These are phyloP conservation scores for Odontothrips loti DNA, from an alignment of 2,888 invertebrate genomes.

Conservation along the genomic window DNA sequence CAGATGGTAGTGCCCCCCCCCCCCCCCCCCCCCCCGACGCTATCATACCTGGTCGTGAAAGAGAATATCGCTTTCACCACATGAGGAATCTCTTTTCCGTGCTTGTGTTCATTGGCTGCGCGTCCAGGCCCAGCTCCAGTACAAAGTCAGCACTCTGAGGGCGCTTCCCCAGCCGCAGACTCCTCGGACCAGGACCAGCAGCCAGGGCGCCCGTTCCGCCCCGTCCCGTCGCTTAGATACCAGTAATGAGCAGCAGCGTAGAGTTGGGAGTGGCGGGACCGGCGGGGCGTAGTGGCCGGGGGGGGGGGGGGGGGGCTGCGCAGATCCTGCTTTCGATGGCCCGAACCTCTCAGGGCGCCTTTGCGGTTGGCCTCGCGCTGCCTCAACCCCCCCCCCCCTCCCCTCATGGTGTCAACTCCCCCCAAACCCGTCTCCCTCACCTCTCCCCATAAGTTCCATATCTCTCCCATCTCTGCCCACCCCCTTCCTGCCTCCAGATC, in stretches of 20 bases:
- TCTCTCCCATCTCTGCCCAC: background rate
- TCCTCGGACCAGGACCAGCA: too few species aligned
- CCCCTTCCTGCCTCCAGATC: background rate
- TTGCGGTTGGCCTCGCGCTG: background rate
- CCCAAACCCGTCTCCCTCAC: background rate
- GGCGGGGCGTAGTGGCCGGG: too few species aligned
- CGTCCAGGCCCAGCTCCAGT: too few species aligned
- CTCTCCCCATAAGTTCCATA: background rate
- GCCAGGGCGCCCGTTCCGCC: background rate
- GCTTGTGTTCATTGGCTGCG: too few species aligned
- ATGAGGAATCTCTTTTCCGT: too few species aligned
- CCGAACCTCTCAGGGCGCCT: background rate
- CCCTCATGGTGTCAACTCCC: background rate
- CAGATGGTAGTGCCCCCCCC: too few species aligned
- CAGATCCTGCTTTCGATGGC: background rate
- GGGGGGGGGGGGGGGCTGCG: too few species aligned
- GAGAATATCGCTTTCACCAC: too few species aligned
- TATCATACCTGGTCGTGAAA: too few species aligned
- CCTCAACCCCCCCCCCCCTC: background rate
- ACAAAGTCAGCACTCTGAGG: too few species aligned
- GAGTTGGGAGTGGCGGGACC: background rate
- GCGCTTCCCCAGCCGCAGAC: too few species aligned
- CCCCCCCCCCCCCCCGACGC: too few species aligned
- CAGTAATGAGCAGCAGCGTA: background rate
- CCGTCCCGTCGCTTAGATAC: background rate